Percentiles rank a stretch among this genome's conserved stretches.
Evolutionary conservation across 2,888 invertebrate genomes (phyloP).

Genomic region (Euzophera pinguis): DNA sequence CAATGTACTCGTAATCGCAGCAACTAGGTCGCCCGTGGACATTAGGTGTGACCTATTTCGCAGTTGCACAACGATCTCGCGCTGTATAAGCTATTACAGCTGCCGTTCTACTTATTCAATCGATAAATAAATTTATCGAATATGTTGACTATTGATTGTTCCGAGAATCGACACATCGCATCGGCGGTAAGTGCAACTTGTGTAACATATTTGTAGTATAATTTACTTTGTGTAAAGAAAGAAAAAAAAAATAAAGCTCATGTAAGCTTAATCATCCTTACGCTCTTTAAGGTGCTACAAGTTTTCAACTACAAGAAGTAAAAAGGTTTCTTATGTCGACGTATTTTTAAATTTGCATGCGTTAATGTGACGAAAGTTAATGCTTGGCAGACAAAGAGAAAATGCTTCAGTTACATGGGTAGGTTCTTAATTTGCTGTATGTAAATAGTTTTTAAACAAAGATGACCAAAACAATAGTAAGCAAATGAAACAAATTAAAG

Average conservation of each 20-base stretch:
- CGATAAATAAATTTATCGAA: constrained; percentile 44
- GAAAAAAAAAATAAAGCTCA: no score
- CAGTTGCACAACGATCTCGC: constrained; percentile 53
- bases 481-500: neutral
- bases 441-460: no score
- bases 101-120: constrained; percentile 44
- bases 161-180: constrained; percentile 16
- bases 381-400: neutral
- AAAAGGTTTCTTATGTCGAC: constrained; percentile 7
- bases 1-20: constrained; percentile 38
- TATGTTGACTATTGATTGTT: constrained; percentile 25
- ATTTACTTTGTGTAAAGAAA: neutral
- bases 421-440: neutral
- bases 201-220: neutral
- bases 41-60: constrained; percentile 56
- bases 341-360: neutral
- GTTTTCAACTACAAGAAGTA: neutral
- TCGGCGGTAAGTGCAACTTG: constrained; percentile 4
- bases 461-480: neutral
- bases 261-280: neutral
- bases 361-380: neutral
- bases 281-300: neutral
- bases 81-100: constrained; percentile 40
- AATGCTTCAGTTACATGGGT: neutral
- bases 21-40: constrained; percentile 47